Evolutionary conservation across 1,140 invertebrate species (phyloP).

Genomic region (Catajapyx aquilonaris): DNA sequence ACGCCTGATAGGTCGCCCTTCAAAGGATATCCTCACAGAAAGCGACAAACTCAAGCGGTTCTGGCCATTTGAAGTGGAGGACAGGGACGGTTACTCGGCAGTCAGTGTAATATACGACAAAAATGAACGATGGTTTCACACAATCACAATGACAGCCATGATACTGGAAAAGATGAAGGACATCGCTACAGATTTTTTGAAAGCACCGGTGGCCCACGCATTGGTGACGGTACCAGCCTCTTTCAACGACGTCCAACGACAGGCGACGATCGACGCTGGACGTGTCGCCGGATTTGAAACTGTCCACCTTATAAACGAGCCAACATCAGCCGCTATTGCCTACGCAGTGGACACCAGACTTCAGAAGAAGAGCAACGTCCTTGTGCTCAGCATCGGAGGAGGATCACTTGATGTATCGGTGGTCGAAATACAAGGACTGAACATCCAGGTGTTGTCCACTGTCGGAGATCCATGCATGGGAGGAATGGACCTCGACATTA

Average conservation of each 20-base stretch:
- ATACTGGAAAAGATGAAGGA: slow-evolving; percentile 23
- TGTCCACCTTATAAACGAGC: neutral
- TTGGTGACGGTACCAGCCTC: slow-evolving; percentile 25
- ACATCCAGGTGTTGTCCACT: slow-evolving; percentile 12
- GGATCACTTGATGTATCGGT: slow-evolving; percentile 20
- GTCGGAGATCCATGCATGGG: slow-evolving; percentile 20
- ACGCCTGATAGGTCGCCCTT: too few species aligned
- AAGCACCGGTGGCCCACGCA: slow-evolving; percentile 15
- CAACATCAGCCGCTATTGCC: neutral
- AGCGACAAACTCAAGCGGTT: too few species aligned
- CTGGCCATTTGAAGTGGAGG: slow-evolving; percentile 19
- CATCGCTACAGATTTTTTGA: slow-evolving; percentile 14
- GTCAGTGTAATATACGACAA: slow-evolving; percentile 9
- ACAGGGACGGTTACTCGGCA: slow-evolving; percentile 11
- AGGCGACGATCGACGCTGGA: slow-evolving; percentile 13
- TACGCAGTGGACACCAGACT: neutral
- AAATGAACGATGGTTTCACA: slow-evolving; percentile 19
- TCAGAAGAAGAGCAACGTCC: slow-evolving; percentile 21
- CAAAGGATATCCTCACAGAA: too few species aligned
- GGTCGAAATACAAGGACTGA: neutral
- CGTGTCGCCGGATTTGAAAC: neutral
- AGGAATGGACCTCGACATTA: slow-evolving; percentile 16
- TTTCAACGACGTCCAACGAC: slow-evolving; percentile 22
- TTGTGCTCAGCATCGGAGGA: slow-evolving; percentile 31
- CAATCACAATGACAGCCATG: slow-evolving; percentile 26